Base-by-base conservation (phyloP, 1,140 invertebrate genomes). In the Hirudo medicinalis region DNA sequence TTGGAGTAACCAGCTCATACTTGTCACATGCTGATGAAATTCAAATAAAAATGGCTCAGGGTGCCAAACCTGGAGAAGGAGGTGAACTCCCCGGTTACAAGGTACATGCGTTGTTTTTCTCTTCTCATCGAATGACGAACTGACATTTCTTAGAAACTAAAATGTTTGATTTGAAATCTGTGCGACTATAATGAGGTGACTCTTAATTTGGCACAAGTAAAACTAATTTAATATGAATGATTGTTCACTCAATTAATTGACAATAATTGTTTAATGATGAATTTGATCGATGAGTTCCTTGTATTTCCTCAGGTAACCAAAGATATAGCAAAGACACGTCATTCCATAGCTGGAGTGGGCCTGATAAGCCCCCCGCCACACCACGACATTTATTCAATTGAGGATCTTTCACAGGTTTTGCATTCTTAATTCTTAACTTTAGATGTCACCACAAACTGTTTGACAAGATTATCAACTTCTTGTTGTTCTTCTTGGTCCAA, bases 321-420 rank as follows among this genome's bases (percentile, higher is more conserved):
- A 77, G 93, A 96, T 69, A 99, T 99, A 79, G 96, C 95, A 9
- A 87, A 88, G 72, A 96, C 93, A 1, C 86, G 96, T 68, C 92
- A 97, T 81, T 97, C 94, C 0, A 93, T 98, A 3, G 86, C 94
- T 9, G 94, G 94, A 11, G 96, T 99, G n/a, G 96, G 96, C 69
- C 83, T 99, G 0, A 98, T 99, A 78, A 97, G 94, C 0, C 96
- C 96, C 49, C 95, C 96, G 9, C 96, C 96, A 9, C 96, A 99
- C 85, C 96, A 99, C 82, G 95, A 99, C 80, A 98, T 99, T 81
- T 99, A 99, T 83, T 97, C 93, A 53, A 99, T 99, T 78, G 96
- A 99, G 84, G 96, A 99, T 85, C 84, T 99, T 76, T 92, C 95
- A 0, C 92, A 99, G 80, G 82, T 84, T 63, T 63, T 63, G 27